A percentile compares a stretch with the other conserved stretches of the same genome.
Evolutionary conservation across 2,797 vertebrate genomes (phyloP).

Genomic region (Micrastur ruficollis): DNA sequence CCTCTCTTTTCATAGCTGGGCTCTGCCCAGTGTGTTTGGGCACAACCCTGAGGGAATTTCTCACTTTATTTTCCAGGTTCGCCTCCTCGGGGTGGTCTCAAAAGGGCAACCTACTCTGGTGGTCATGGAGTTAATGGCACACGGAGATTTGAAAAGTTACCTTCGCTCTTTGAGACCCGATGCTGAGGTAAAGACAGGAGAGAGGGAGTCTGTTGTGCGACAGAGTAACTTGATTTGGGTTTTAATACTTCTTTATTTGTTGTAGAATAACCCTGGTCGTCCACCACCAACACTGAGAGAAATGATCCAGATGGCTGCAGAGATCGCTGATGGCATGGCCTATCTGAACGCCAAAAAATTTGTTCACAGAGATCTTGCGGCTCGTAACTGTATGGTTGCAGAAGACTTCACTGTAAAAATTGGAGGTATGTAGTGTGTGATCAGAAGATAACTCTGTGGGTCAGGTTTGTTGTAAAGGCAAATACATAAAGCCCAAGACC

Average conservation of each 20-base stretch:
- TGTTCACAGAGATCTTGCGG: slow-evolving; percentile 95
- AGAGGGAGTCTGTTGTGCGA: background rate
- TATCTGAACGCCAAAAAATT: slow-evolving; percentile 98
- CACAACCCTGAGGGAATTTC: background rate
- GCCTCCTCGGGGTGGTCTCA: slow-evolving; percentile 94
- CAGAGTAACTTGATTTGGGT: background rate
- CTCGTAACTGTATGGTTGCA: slow-evolving; percentile 98
- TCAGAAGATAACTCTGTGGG: background rate
- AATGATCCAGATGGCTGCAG: slow-evolving; percentile 95
- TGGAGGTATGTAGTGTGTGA: slow-evolving; percentile 77
- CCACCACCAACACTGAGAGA: slow-evolving; percentile 87
- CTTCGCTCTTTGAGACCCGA: slow-evolving; percentile 91
- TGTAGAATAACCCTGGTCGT: slow-evolving; percentile 89
- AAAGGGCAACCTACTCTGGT: slow-evolving; percentile 95
- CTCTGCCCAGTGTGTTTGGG: background rate
- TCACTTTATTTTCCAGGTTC: slow-evolving; percentile 78
- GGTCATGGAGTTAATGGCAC: slow-evolving; percentile 98
- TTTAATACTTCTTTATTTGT: background rate
- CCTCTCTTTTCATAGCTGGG: background rate
- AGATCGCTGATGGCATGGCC: slow-evolving; percentile 97
- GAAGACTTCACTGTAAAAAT: slow-evolving; percentile 96
- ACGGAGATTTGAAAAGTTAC: slow-evolving; percentile 95
- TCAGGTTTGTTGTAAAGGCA: rapidly evolving
- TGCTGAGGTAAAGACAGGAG: slow-evolving; percentile 81
- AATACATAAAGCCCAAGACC: background rate